These are phyloP conservation scores for Aphodius granarius DNA, from an alignment of 2,888 invertebrate genomes.

Conservation along the genomic window DNA sequence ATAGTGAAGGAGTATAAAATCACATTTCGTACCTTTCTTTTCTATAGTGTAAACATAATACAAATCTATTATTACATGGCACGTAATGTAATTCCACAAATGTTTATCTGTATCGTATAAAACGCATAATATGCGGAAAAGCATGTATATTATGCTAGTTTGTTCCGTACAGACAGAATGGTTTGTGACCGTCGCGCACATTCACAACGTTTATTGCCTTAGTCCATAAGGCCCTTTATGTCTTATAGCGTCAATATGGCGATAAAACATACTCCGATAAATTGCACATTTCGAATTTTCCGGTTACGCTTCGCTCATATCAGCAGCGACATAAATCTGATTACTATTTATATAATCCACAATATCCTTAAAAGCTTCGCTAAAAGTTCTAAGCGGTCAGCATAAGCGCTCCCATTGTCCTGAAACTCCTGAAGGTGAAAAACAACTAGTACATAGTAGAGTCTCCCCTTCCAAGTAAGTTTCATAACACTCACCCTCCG, in stretches of 20 bases:
- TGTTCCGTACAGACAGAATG: background rate
- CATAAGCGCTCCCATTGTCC: constrained; percentile 3
- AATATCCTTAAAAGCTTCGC: constrained; percentile 12
- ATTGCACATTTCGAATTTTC: background rate
- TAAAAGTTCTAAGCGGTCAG: constrained; percentile 3
- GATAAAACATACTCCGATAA: constrained; percentile 10
- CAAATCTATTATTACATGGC: background rate
- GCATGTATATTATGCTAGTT: background rate
- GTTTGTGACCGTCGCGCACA: background rate
- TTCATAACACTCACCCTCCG: constrained; percentile 4
- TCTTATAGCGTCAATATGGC: constrained; percentile 2
- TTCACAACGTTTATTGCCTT: background rate
- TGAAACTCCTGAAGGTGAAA: background rate
- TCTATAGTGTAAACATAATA: background rate
- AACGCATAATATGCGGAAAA: background rate
- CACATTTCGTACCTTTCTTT: background rate
- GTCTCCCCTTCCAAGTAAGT: background rate
- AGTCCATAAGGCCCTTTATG: background rate
- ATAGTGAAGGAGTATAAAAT: no score
- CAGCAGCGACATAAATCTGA: constrained; percentile 8
- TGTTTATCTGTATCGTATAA: background rate
- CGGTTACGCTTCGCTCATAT: background rate
- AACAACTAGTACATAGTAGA: constrained; percentile 1
- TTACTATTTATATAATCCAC: constrained; percentile 13
- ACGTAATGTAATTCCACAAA: background rate